Evolutionary conservation across 2,797 vertebrate species (phyloP), one percentile per base, ranked within the genome.

Genomic region (Sebastes dallii): DNA sequence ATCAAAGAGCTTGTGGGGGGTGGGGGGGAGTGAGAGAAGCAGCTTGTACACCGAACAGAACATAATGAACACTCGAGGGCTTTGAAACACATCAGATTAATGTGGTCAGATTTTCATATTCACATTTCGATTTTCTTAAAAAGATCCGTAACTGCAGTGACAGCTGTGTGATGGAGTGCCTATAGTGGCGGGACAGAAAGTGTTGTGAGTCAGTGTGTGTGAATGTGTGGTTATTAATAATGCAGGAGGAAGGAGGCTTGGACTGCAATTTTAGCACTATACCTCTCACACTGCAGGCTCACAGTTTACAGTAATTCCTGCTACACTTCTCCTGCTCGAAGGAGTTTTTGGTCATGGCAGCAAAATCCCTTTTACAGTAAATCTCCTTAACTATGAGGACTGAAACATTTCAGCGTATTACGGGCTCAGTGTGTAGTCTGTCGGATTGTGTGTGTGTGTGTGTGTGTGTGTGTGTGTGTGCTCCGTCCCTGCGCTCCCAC

Each of bases 331-430:
- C 34, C 36, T 16, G 5, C 78, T 87, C 32, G 12, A 65, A 72
- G 52, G 79, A 14, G 61, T 77, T 81, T 78, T 46, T 46, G 42
- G 54, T 84, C 71, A 81, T 10, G 71, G 76, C 59, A 64, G 67
- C 46, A n/a, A 83, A 87, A 89, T 84, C 73, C 66, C 46, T 80
- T 85, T 85, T 72, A 80, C 74, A 20, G 85, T 89, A 91, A 92
- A 92, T 88, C 86, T 80, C 27, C 77, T 91, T 80, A 90, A 85
- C 78, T 80, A 22, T 61, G 77, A 90, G n/a, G 54, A 72, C 67
- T 61, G 69, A 83, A 85, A 67, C 61, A 82, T 78, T 81, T 86
- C 6, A 77, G 61, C 77, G 69, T 72, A 75, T 68, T 81, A 77
- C 55, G 13, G 58, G 42, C 74, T 72, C 65, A 80, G 24, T 65